Percentiles rank a stretch among this genome's conserved stretches.
Evolutionary conservation across 1,140 invertebrate species (phyloP).

Genomic region (Calliphora vicina): DNA sequence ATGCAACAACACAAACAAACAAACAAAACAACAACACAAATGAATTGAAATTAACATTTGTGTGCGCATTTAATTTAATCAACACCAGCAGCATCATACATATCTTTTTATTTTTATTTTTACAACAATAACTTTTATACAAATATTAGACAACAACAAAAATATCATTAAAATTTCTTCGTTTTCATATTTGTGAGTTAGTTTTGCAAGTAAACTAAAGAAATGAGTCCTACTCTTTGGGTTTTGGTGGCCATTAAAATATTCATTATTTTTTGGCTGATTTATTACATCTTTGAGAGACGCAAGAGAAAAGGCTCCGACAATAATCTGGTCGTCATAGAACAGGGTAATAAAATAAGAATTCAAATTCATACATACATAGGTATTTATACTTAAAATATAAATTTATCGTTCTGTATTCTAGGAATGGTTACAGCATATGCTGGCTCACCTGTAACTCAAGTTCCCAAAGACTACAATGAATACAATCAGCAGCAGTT

Average conservation of each 20-base stretch:
- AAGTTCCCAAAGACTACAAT: slow-evolving; percentile 1
- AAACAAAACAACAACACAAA: neutral
- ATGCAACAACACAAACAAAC: too few relatives aligned
- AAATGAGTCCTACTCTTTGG: slow-evolving; percentile 9
- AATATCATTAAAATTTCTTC: too few relatives aligned
- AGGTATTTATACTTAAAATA: too few relatives aligned
- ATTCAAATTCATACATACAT: too few relatives aligned
- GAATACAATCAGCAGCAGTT: slow-evolving; percentile 8
- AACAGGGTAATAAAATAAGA: neutral
- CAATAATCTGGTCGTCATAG: neutral
- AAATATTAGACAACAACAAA: neutral
- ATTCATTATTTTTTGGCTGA: slow-evolving; percentile 5
- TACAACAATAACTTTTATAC: neutral
- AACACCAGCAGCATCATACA: neutral
- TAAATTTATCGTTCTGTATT: neutral
- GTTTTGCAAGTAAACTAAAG: neutral
- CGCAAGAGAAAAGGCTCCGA: neutral
- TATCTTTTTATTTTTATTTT: neutral
- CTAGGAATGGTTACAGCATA: neutral
- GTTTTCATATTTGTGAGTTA: too few relatives aligned
- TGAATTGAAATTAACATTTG: neutral
- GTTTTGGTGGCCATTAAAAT: slow-evolving; percentile 8
- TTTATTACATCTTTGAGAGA: neutral
- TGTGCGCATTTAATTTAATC: neutral
- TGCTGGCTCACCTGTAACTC: slow-evolving; percentile 5